These are phyloP conservation scores for Cephus runcator DNA, from an alignment of 2,888 invertebrate species.

Conservation along the genomic window DNA sequence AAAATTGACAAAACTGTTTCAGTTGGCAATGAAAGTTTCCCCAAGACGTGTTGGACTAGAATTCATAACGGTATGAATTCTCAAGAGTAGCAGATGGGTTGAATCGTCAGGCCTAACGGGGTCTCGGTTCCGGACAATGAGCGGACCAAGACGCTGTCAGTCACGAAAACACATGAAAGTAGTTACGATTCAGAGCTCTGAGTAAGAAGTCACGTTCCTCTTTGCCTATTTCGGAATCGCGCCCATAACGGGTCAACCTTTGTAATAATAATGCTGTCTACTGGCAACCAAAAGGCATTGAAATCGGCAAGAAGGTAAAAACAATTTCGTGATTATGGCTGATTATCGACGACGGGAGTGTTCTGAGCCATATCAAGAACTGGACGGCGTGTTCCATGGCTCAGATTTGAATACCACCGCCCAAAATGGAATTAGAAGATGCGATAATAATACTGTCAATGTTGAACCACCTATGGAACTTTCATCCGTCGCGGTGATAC, in stretches of 20 bases:
- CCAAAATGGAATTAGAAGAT: conserved; percentile 25
- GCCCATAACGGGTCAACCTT: not conserved
- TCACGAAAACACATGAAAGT: not conserved
- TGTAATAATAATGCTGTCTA: not conserved
- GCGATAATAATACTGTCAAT: conserved; percentile 31
- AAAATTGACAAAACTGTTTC: not conserved
- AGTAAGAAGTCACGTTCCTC: not conserved
- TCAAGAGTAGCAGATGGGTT: not conserved
- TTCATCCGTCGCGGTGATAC: conserved; percentile 82
- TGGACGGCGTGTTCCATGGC: conserved; percentile 47
- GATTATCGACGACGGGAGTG: conserved; percentile 39
- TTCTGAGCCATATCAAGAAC: conserved; percentile 53
- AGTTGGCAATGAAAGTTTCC: not conserved
- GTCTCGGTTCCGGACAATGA: not conserved
- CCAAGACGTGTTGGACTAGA: not conserved
- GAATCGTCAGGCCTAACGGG: not conserved
- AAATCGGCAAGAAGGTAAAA: not conserved
- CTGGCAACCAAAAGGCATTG: not conserved
- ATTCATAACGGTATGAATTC: not conserved
- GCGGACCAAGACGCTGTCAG: not conserved
- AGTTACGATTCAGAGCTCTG: not conserved
- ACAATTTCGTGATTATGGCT: conserved; percentile 33
- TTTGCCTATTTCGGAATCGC: not conserved
- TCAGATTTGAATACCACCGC: conserved; percentile 46
- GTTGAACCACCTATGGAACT: conserved; percentile 72